phyloP scores from a whole-genome alignment of 2,888 invertebrate genomes.

The Unio delphinus region DNA sequence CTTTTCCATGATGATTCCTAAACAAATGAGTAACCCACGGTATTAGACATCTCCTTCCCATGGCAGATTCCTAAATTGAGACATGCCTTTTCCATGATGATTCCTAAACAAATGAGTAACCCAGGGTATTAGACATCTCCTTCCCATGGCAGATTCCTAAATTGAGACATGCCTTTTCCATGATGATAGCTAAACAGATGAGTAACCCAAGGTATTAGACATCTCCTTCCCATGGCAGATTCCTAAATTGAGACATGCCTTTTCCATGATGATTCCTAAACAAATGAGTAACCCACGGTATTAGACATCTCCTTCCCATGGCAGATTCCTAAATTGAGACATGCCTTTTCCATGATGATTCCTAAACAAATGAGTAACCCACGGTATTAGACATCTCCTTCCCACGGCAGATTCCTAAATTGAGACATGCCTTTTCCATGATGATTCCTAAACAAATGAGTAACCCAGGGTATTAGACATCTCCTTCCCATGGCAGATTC shows the following conservation, averaged over 20 bases:
- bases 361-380: background rate
- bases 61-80: slow-evolving; percentile 74
- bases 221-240: background rate
- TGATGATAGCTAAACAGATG: background rate
- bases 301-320: slow-evolving; percentile 75
- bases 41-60: background rate
- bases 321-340: too few relatives aligned
- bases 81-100: slow-evolving; percentile 45
- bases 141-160: too few relatives aligned
- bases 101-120: background rate
- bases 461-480: slow-evolving; percentile 80
- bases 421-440: slow-evolving; percentile 75
- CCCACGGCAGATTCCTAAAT: background rate
- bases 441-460: too few relatives aligned
- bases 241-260: slow-evolving; percentile 75
- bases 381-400: background rate
- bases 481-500: too few relatives aligned
- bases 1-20: too few relatives aligned
- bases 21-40: background rate
- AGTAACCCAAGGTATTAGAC: background rate
- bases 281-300: slow-evolving; percentile 74
- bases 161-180: too few relatives aligned
- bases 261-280: too few relatives aligned
- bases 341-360: too few relatives aligned
- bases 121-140: slow-evolving; percentile 80